Evolutionary conservation across 2,113 vertebrate species (phyloP).

Genomic region (Furnarius figulus): DNA sequence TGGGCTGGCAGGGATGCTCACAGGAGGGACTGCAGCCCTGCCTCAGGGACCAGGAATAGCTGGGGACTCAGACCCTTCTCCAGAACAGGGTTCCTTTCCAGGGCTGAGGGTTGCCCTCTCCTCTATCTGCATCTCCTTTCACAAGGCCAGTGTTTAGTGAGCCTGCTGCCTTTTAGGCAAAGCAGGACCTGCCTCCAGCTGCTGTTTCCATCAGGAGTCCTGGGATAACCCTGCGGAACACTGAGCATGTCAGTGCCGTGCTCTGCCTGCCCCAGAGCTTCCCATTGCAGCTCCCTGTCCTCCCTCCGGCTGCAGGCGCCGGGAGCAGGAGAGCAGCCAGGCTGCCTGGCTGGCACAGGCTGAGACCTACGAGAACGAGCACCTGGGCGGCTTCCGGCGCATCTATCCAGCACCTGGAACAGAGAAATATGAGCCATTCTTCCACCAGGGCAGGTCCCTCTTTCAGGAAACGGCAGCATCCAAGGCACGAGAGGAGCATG

Average conservation of each 20-base stretch:
- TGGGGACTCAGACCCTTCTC: accelerated
- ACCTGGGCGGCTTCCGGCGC: slow-evolving; percentile 70
- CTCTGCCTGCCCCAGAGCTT: neutral
- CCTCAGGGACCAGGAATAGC: neutral
- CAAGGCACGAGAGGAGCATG: slow-evolving; percentile 76
- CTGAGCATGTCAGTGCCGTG: accelerated
- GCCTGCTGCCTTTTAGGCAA: neutral
- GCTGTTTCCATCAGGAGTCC: neutral
- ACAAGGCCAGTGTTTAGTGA: neutral
- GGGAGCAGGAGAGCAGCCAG: slow-evolving; percentile 58
- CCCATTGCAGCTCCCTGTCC: neutral
- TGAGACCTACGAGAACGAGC: slow-evolving; percentile 68
- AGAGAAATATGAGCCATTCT: slow-evolving; percentile 70
- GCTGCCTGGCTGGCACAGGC: slow-evolving; percentile 68
- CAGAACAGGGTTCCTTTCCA: neutral
- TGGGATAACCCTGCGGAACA: neutral
- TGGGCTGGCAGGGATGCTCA: neutral
- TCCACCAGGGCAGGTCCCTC: slow-evolving; percentile 74
- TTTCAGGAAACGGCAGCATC: slow-evolving; percentile 77
- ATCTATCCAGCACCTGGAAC: slow-evolving; percentile 65
- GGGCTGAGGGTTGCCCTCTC: neutral
- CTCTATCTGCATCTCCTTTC: neutral
- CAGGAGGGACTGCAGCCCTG: neutral
- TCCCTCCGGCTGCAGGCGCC: neutral
- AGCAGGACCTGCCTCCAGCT: neutral